Base-by-base conservation (phyloP, 2,888 invertebrate genomes). In the Dinocampus coccinellae region DNA sequence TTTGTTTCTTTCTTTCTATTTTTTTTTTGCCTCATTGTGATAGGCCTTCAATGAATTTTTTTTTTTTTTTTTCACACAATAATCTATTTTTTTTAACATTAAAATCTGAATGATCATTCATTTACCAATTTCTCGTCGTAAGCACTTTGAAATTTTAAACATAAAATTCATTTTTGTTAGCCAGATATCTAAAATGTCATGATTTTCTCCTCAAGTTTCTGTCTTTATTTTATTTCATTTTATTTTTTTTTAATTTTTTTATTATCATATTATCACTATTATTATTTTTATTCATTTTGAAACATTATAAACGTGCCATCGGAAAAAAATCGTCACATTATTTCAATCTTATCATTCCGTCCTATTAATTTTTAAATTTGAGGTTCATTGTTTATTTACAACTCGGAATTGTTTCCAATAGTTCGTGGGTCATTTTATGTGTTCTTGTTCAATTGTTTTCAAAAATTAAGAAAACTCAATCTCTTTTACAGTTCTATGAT, bases 331-430 rank as follows among this genome's bases (percentile, higher is more conserved):
- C 64, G 63, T 72, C 65, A 36, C 39, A 73, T 73, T 57, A 63
- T 72, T 58, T 70, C 60, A 66, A 74, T 63, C 47, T 47, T 65
- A 70, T 73, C 71, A 73, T 67, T 75, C 73, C 72, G 73, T 64
- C 60, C 69, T 65, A 34, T 10, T 34, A 53, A 53, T 33, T 52
- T n/a, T 53, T 42, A 47, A 16, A 42, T 52, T 16, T 47, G 26
- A 42, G 4, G 29, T 75, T 76, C 61, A 70, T 77, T 73, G 75
- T 74, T 73, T 77, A 77, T 78, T 75, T 78, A 78, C 76, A 78
- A 60, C 73, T 16, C 70, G 74, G 72, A 61, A 73, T 72, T 69
- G 68, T 76, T 47, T 77, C 69, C 63, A 74, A 73, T 66, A 69
- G 20, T 73, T 62, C 29, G 29, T 53, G 55, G n/a, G 16, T 63